These are phyloP conservation scores for Drosophila yooni DNA, from an alignment of 2,888 invertebrate species.

Conservation along the genomic window DNA sequence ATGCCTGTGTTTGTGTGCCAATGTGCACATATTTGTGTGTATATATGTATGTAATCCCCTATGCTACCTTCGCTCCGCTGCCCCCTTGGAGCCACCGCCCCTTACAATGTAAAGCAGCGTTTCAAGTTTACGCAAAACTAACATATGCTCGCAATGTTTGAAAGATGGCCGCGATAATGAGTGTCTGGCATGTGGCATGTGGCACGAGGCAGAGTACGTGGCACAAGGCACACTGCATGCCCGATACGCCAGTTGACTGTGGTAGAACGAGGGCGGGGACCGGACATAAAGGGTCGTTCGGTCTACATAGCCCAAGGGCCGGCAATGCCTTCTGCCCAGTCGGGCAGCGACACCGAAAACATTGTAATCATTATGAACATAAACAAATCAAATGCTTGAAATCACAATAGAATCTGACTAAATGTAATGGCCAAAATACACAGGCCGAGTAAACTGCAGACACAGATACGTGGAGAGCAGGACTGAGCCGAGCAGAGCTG, in stretches of 20 bases:
- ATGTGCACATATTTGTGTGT: conserved; percentile 10
- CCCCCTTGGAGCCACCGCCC: conserved; percentile 4
- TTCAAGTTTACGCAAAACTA: conserved; percentile 79
- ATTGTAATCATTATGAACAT: conserved; percentile 79
- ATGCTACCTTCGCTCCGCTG: conserved; percentile 2
- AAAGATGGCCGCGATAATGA: conserved; percentile 78
- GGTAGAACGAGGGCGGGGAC: background rate
- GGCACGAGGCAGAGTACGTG: background rate
- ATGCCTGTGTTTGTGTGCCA: conserved; percentile 3
- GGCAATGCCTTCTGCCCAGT: conserved; percentile 3
- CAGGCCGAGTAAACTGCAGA: background rate
- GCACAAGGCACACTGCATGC: conserved; percentile 10
- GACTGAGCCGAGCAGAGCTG: background rate
- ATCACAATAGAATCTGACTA: conserved; percentile 28
- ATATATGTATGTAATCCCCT: conserved; percentile 14
- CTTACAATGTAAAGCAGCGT: conserved; percentile 70
- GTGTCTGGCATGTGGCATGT: conserved; percentile 21
- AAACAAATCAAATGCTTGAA: conserved; percentile 70
- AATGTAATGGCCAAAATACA: conserved; percentile 21
- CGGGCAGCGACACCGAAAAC: conserved; percentile 45
- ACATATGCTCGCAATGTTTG: conserved; percentile 79
- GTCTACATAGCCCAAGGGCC: conserved; percentile 27
- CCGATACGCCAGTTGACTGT: conserved; percentile 49
- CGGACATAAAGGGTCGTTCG: background rate
- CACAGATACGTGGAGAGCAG: background rate